Evolutionary conservation across 2,888 invertebrate genomes (phyloP).

Genomic region (Pterostichus niger): DNA sequence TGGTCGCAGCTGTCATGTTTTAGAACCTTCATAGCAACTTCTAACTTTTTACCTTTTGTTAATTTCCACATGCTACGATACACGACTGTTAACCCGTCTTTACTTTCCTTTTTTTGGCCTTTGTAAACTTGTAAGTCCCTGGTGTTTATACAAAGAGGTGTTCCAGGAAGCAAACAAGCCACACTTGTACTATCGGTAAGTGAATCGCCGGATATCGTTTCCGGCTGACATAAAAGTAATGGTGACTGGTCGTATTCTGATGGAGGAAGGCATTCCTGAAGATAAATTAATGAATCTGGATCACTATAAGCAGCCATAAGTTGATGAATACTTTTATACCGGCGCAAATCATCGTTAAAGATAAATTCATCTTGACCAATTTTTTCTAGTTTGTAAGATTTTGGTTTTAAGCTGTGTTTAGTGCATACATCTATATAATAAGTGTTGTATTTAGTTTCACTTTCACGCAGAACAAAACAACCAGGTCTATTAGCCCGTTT

Average conservation of each 20-base stretch:
- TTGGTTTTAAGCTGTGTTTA: conserved; percentile 84
- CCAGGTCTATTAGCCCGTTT: conserved; percentile 88
- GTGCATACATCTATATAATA: conserved; percentile 91
- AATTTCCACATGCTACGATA: conserved; percentile 89
- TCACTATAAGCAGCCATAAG: conserved; percentile 83
- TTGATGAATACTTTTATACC: conserved; percentile 82
- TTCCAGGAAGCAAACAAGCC: conserved; percentile 74
- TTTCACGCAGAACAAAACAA: conserved; percentile 90
- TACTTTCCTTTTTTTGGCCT: conserved; percentile 82
- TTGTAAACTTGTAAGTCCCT: conserved; percentile 85
- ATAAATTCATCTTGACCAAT: conserved; percentile 81
- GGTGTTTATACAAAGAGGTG: conserved; percentile 84
- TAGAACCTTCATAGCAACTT: conserved; percentile 89
- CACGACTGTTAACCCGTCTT: conserved; percentile 83
- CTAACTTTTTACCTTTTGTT: conserved; percentile 86
- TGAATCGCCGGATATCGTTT: conserved; percentile 80
- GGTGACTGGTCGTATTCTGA: conserved; percentile 91
- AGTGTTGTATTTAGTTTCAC: conserved; percentile 88
- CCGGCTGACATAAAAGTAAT: conserved; percentile 82
- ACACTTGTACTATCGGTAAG: conserved; percentile 77
- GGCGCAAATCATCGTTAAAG: conserved; percentile 77
- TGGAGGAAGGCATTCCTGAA: conserved; percentile 89
- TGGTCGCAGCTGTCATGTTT: conserved; percentile 83
- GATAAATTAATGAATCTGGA: conserved; percentile 81
- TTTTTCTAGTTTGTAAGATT: conserved; percentile 84